A percentile compares a stretch with the other conserved stretches of the same genome.
These are phyloP conservation scores for Parascotia fuliginaria DNA, from an alignment of 2,888 invertebrate genomes.

Conservation along the genomic window DNA sequence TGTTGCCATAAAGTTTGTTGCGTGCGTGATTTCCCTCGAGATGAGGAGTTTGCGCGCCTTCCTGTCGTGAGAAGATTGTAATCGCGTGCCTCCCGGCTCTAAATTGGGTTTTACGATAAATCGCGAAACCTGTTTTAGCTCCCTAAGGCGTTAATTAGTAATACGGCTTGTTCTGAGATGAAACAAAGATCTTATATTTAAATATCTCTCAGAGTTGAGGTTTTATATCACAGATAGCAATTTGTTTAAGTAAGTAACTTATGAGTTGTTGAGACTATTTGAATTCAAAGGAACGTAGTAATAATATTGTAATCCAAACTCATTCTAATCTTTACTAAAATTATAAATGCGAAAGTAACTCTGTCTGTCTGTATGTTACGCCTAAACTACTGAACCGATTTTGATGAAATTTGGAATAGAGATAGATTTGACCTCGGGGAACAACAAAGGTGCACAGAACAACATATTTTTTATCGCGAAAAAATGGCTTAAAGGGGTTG, in stretches of 20 bases:
- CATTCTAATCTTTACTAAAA: too few species aligned
- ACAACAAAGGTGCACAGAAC: too few species aligned
- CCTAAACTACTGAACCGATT: too few species aligned
- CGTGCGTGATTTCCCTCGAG: constrained; percentile 86
- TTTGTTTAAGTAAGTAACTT: background rate
- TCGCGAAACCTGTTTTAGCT: constrained; percentile 79
- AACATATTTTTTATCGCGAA: too few species aligned
- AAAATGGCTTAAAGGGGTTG: too few species aligned
- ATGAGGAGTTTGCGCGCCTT: constrained; percentile 85
- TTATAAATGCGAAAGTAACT: too few species aligned
- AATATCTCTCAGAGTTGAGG: constrained; percentile 33
- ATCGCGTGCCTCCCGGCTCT: constrained; percentile 84
- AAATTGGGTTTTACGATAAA: constrained; percentile 84
- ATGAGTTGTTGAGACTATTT: background rate
- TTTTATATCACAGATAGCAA: background rate
- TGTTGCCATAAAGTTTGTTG: constrained; percentile 86
- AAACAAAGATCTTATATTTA: constrained; percentile 65
- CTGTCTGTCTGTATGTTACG: too few species aligned
- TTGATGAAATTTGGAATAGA: too few species aligned
- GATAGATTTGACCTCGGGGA: too few species aligned
- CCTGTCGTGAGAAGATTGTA: constrained; percentile 86
- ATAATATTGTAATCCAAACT: background rate
- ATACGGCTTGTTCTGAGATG: constrained; percentile 70
- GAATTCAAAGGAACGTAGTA: background rate
- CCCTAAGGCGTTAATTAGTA: constrained; percentile 80